phyloP scores from a whole-genome alignment of 2,888 invertebrate species.

The Sinotaia quadrata region DNA sequence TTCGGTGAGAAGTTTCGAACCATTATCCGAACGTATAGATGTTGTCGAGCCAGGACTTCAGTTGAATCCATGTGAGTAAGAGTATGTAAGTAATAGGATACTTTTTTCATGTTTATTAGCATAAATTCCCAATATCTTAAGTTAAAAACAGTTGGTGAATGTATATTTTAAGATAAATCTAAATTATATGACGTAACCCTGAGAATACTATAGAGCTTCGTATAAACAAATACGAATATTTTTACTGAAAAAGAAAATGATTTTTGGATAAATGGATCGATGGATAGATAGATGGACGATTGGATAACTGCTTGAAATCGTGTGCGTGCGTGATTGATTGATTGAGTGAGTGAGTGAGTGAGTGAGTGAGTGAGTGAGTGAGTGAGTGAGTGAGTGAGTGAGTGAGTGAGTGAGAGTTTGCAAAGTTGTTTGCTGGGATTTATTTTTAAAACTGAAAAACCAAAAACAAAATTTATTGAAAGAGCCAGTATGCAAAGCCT shows the following conservation, averaged over 20 bases:
- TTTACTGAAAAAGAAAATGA: no score
- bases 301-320: neutral
- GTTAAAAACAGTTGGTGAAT: no score
- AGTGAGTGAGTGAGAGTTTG: neutral
- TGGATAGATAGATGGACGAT: no score
- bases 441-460: neutral
- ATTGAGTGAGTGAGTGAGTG: neutral
- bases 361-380: neutral
- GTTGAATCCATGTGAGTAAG: slow-evolving; percentile 20
- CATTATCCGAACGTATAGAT: slow-evolving; percentile 12
- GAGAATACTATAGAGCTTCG: no score
- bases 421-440: neutral
- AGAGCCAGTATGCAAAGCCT: neutral
- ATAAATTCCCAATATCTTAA: no score
- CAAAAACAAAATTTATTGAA: neutral
- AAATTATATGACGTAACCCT: no score
- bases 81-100: neutral
- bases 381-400: neutral
- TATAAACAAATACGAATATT: no score
- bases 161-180: no score
- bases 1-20: slow-evolving; percentile 29
- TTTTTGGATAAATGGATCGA: no score
- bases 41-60: neutral
- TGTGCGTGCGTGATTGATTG: neutral
- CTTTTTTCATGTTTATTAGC: neutral